Evolutionary conservation across 1,140 invertebrate species (phyloP).

Genomic region (Temnothorax nylanderi): DNA sequence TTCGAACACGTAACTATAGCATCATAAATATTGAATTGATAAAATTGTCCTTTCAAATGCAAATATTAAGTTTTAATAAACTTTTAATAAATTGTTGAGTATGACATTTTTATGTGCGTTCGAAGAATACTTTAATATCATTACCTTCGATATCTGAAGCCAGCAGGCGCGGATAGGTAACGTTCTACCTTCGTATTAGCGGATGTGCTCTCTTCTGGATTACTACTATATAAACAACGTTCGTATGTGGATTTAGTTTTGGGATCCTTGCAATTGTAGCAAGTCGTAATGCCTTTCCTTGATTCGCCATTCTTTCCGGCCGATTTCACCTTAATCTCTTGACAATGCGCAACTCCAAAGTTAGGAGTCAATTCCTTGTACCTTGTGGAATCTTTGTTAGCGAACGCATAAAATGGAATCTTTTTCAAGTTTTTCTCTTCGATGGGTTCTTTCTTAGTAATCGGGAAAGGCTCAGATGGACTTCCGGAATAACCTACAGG

Average conservation of each 20-base stretch:
- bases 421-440: conserved; percentile 79
- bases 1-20: no score
- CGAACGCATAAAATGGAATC: conserved; percentile 62
- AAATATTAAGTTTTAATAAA: background rate
- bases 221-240: conserved; percentile 89
- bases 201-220: conserved; percentile 88
- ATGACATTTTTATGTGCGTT: background rate
- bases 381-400: conserved; percentile 58
- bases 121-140: background rate
- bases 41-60: background rate
- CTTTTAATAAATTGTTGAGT: background rate
- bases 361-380: conserved; percentile 69
- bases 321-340: conserved; percentile 64
- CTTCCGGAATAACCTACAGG: background rate
- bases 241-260: conserved; percentile 90
- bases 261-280: conserved; percentile 89
- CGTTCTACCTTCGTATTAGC: conserved; percentile 80
- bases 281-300: conserved; percentile 83
- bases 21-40: no score
- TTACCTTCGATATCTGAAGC: conserved; percentile 21
- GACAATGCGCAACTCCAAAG: conserved; percentile 72
- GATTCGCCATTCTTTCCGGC: background rate
- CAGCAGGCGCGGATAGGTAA: background rate
- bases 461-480: background rate
- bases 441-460: conserved; percentile 68